Evolutionary conservation across 1,140 invertebrate genomes (phyloP), one percentile per base, ranked within the genome.

Genomic region (Laupala kohalensis): DNA sequence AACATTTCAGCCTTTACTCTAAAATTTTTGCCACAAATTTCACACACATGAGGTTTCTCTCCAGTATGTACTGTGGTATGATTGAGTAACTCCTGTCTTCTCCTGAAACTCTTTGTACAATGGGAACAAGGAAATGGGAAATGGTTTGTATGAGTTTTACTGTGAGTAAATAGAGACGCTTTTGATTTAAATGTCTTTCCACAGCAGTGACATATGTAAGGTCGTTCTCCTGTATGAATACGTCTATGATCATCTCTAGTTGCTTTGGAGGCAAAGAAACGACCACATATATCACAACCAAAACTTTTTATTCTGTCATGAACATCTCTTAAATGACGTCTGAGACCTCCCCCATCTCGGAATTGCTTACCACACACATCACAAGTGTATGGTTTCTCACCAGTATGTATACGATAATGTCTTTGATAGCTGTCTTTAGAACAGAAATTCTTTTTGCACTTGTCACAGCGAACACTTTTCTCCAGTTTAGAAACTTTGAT

Each of bases 141-240:
- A 15, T 82, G 80, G 24, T 86, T 80, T 0, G 78, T 82, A 77
- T 83, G 80, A 15, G 78, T 81, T 74, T 82, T 81, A 25, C 78
- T 77, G 77, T 88, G 86, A 66, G 84, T 84, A 74, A 85, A 86
- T 6, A 84, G 77, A 6, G 83, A 81, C 0, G 84, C 83, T 62
- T 82, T 80, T 0, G 82, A 82, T 5, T 82, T 81, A 77, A 89
- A 89, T 2, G 82, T 75, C 69, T 83, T 82, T 4, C 83, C 80
- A 76, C 88, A 90, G 12, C 84, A 76, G 69, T 85, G 81, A 75
- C 88, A 90, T 13, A 81, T 75, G 75, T 82, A 89, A 3, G 87
- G 87, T 25, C 85, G 81, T 77, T 88, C 86, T 0, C 86, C 85
- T 0, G 83, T 86, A 70, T 90, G 88, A n/a, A 85, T 88, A 26